Percentiles rank a stretch among this genome's conserved stretches.
Conservation (phyloP, 2,888 invertebrate species). For the Lasioglossum malachurum region DNA sequence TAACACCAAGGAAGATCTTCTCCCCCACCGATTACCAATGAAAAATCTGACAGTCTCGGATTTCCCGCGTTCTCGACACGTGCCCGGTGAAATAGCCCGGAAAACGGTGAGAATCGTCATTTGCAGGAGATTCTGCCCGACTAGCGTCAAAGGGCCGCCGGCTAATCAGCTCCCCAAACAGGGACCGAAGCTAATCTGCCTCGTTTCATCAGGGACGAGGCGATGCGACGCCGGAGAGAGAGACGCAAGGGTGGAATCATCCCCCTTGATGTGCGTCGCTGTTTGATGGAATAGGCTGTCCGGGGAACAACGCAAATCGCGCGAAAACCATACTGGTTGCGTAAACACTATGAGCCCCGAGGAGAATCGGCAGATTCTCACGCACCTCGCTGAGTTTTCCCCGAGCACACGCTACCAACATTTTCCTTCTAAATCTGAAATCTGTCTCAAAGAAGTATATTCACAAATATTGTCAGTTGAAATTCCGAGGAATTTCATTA, state of each 20-base stretch:
- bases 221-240: slow-evolving; percentile 2
- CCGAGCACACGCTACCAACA: not conserved
- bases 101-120: slow-evolving; percentile 66
- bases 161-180: slow-evolving; percentile 75
- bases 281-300: slow-evolving; percentile 41
- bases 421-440: not conserved
- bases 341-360: not conserved
- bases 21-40: not conserved
- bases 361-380: not conserved
- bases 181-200: slow-evolving; percentile 71
- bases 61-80: slow-evolving; percentile 6
- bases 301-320: slow-evolving; percentile 42
- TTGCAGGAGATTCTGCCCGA: slow-evolving; percentile 46
- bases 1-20: not conserved
- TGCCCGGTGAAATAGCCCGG: slow-evolving; percentile 14
- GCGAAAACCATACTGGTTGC: slow-evolving; percentile 24
- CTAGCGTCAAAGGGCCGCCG: slow-evolving; percentile 66
- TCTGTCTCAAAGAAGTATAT: not conserved
- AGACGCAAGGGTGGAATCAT: slow-evolving; percentile 9
- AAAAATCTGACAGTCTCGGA: not conserved
- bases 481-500: not conserved
- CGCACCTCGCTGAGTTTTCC: not conserved
- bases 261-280: slow-evolving; percentile 58
- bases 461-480: not conserved
- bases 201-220: slow-evolving; percentile 66